phyloP scores from a whole-genome alignment of 1,140 invertebrate species.

The Heliconius himera region DNA sequence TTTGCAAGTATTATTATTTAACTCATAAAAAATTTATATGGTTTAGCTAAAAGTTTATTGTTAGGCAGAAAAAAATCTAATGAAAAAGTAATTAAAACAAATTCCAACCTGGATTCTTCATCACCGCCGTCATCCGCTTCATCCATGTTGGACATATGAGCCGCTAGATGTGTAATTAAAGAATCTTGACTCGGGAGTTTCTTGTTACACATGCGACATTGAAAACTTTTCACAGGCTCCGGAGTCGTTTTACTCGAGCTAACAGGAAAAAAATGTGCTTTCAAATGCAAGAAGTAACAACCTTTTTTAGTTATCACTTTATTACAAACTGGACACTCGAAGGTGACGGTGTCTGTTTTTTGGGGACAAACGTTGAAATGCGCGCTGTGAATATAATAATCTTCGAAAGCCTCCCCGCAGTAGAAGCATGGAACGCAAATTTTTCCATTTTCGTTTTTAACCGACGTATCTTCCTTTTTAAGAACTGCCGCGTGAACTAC shows the following conservation, averaged over 20 bases:
- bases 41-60: too few relatives aligned
- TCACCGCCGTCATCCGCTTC: constrained; percentile 47
- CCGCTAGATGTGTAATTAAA: constrained; percentile 70
- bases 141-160: constrained; percentile 72
- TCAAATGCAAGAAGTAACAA: constrained; percentile 61
- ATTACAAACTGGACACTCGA: constrained; percentile 59
- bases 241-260: constrained; percentile 17
- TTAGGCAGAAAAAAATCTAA: not conserved
- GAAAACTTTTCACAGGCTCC: constrained; percentile 33
- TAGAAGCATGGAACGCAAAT: constrained; percentile 61
- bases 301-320: constrained; percentile 49
- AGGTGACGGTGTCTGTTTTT: constrained; percentile 41
- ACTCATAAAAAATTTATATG: too few relatives aligned
- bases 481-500: constrained; percentile 64
- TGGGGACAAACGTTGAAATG: constrained; percentile 61
- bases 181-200: constrained; percentile 60
- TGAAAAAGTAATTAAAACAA: not conserved
- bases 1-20: too few relatives aligned
- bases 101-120: constrained; percentile 57
- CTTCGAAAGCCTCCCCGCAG: constrained; percentile 56
- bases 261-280: constrained; percentile 49
- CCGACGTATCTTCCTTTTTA: constrained; percentile 40
- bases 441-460: constrained; percentile 36
- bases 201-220: constrained; percentile 71
- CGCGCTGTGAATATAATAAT: constrained; percentile 56